Evolutionary conservation across 2,113 vertebrate species (phyloP), one percentile per base, ranked within the genome.

Genomic region (Spea bombifrons): DNA sequence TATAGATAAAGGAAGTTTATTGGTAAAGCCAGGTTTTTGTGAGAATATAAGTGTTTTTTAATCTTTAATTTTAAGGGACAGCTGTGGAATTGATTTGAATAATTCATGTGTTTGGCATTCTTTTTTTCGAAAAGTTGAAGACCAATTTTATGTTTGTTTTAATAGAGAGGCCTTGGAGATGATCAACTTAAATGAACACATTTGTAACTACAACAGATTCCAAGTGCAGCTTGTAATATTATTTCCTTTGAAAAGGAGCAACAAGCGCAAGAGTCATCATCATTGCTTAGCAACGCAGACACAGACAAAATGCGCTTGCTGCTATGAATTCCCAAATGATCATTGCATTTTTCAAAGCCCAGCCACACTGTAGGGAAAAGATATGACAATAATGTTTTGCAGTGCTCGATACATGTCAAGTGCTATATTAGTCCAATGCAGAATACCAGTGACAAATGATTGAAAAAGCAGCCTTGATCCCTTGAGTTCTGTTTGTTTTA

Each of bases 271-370:
- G 69, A 67, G 17, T 73, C 55, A 49, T 67, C 70, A 9, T 8
- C n/a, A 66, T 80, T 73, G 53, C 77, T 73, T 66, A 61, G 77
- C 71, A 73, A 67, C 77, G n/a, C 15, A 44, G 43, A 80, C 55
- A 66, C 70, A 73, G 63, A 79, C 45, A 66, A 48, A 65, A 73
- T 48, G 16, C 63, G 67, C 63, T 73, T 67, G 63, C 15, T 67
- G 65, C 44, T 57, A 73, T 30, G 12, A 73, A 79, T 15, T 72
- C 70, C 61, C 69, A 71, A 72, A 78, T 30, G 69, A 71, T 65
- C 48, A 46, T 71, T 66, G 49, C 30, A 49, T 66, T 79, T 73
- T 72, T 79, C 43, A 48, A 59, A 7, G 44, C 49, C 61, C 15
- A 71, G 15, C 10, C 30, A 53, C 49, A 4, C 43, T 4, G 43